Conservation (phyloP, 2,113 vertebrate species). For the Acanthochromis polyacanthus region DNA sequence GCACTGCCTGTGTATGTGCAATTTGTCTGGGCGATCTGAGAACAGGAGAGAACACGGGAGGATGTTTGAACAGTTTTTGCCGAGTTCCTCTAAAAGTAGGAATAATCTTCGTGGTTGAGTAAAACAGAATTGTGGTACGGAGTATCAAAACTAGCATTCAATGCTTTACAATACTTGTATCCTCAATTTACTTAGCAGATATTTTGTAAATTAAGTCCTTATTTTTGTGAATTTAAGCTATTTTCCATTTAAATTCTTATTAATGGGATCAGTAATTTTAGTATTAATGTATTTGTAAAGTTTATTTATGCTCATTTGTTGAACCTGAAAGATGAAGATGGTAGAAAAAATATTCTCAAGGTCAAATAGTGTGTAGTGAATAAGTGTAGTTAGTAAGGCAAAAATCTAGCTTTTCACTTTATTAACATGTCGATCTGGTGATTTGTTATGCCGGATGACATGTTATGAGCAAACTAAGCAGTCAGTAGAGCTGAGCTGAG, state of each 20-base stretch:
- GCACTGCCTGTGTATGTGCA: constrained; percentile 46
- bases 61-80: constrained; percentile 1
- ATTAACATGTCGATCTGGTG: too few relatives aligned
- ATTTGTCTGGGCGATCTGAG: constrained; percentile 61
- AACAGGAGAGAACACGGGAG: constrained; percentile 15
- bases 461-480: too few relatives aligned
- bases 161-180: too few relatives aligned
- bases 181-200: too few relatives aligned
- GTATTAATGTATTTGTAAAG: neutral
- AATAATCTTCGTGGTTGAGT: neutral
- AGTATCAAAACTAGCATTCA: neutral
- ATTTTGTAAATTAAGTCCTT: neutral
- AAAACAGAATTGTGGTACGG: neutral
- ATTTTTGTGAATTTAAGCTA: neutral
- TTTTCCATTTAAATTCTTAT: neutral
- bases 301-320: neutral
- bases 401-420: too few relatives aligned
- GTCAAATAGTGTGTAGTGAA: neutral
- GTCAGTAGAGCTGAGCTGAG: too few relatives aligned
- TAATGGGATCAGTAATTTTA: neutral
- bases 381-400: too few relatives aligned
- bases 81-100: neutral
- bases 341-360: neutral
- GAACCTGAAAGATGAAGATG: neutral
- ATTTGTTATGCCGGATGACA: too few relatives aligned